phyloP scores from a whole-genome alignment of 1,140 invertebrate genomes.

The Temnothorax longispinosus region DNA sequence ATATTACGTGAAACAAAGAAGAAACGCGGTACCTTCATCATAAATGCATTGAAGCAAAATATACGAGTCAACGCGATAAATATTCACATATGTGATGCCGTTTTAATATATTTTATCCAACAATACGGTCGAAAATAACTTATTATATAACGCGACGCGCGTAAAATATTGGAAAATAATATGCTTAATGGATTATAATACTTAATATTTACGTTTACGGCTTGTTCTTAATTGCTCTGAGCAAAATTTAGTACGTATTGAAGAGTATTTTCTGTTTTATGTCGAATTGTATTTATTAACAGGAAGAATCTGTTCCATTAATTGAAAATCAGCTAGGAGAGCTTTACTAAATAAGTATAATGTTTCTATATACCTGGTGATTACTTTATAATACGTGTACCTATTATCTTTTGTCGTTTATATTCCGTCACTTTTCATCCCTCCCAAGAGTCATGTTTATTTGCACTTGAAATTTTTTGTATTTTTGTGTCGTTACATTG shows the following conservation, averaged over 20 bases:
- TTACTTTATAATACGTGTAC: background rate
- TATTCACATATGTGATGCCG: background rate
- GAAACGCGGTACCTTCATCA: background rate
- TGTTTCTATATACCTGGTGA: conserved; percentile 5
- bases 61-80: conserved; percentile 19
- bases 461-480: conserved; percentile 1
- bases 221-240: conserved; percentile 31
- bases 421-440: background rate
- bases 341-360: conserved; percentile 33
- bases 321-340: conserved; percentile 49
- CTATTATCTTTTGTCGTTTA: background rate
- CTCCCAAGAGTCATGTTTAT: conserved; percentile 28
- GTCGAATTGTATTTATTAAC: conserved; percentile 17
- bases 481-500: conserved; percentile 30
- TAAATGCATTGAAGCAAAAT: conserved; percentile 33
- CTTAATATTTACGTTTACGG: background rate
- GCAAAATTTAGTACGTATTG: background rate
- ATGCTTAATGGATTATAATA: conserved; percentile 16
- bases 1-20: background rate
- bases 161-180: conserved; percentile 26
- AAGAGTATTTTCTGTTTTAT: conserved; percentile 14
- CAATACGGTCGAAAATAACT: background rate
- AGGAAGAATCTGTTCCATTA: conserved; percentile 56
- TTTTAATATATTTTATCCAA: conserved; percentile 36
- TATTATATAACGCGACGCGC: background rate